Evolutionary conservation across 2,888 invertebrate species (phyloP).

Genomic region (Drosophila setosimentum): DNA sequence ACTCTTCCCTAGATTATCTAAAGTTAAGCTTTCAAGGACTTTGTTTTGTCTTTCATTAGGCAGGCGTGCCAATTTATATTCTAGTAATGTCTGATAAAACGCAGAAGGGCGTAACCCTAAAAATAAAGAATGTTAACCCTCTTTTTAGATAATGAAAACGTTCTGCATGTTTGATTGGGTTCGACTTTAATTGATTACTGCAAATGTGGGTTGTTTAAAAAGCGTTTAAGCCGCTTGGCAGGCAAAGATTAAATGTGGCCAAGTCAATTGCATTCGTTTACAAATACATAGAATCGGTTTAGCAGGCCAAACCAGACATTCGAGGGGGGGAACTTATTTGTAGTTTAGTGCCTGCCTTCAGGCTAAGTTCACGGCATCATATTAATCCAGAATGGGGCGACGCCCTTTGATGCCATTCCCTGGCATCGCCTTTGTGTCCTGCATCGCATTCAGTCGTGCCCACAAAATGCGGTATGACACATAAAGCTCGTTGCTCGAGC

Average conservation of each 20-base stretch:
- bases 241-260: constrained; percentile 3
- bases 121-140: not conserved
- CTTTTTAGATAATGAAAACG: constrained; percentile 5
- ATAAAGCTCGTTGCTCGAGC: not conserved
- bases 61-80: constrained; percentile 20
- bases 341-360: constrained; percentile 15
- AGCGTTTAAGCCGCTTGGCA: constrained; percentile 19
- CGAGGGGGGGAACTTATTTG: not conserved
- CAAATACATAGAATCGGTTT: constrained; percentile 11
- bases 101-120: not conserved
- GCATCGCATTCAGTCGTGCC: constrained; percentile 3
- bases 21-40: constrained; percentile 29
- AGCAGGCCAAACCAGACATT: not conserved
- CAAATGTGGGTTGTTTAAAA: constrained; percentile 38
- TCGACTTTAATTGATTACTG: constrained; percentile 29
- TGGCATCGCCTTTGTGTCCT: not conserved
- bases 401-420: constrained; percentile 19
- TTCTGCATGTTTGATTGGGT: constrained; percentile 5
- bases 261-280: constrained; percentile 1
- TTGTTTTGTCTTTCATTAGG: constrained; percentile 40
- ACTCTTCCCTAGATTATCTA: constrained; percentile 11
- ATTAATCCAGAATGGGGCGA: constrained; percentile 29
- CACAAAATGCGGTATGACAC: constrained; percentile 21
- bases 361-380: constrained; percentile 18
- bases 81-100: constrained; percentile 20